These are phyloP conservation scores for Cyclophora punctaria DNA, from an alignment of 2,888 invertebrate species.

Conservation along the genomic window DNA sequence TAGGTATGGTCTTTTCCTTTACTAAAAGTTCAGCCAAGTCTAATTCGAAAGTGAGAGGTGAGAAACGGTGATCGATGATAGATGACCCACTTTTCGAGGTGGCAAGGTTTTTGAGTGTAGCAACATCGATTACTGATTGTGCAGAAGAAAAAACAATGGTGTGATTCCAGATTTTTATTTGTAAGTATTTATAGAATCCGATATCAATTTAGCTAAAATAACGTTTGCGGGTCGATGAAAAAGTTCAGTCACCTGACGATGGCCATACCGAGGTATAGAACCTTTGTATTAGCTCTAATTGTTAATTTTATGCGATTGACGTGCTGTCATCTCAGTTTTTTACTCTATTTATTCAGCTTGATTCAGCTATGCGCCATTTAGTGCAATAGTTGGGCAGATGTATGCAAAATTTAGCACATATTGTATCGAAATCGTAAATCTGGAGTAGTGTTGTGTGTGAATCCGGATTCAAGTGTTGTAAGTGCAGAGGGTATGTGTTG, in stretches of 20 bases:
- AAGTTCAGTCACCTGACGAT: constrained; percentile 36
- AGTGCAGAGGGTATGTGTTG: constrained; percentile 26
- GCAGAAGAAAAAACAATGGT: constrained; percentile 75
- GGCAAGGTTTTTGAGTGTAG: constrained; percentile 42
- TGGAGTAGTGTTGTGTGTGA: constrained; percentile 40
- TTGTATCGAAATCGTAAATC: constrained; percentile 40
- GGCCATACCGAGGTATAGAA: constrained; percentile 48
- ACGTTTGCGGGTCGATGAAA: constrained; percentile 45
- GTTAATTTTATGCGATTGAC: constrained; percentile 49
- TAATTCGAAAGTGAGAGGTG: no score
- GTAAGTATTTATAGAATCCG: constrained; percentile 74
- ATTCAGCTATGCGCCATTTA: constrained; percentile 71
- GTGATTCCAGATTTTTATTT: constrained; percentile 76
- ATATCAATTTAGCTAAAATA: constrained; percentile 58
- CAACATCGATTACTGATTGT: constrained; percentile 67
- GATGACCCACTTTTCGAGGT: constrained; percentile 50
- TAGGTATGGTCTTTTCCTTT: no score
- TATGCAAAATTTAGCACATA: constrained; percentile 51
- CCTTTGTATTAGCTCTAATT: constrained; percentile 30
- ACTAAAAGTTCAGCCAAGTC: no score
- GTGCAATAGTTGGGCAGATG: constrained; percentile 58
- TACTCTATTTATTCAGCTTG: constrained; percentile 67
- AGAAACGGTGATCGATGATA: constrained; percentile 33
- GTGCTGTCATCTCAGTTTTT: constrained; percentile 68
- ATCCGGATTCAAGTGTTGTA: constrained; percentile 32